These are phyloP conservation scores for Alouatta palliata DNA, from an alignment of 2,113 vertebrate species.

Conservation along the genomic window DNA sequence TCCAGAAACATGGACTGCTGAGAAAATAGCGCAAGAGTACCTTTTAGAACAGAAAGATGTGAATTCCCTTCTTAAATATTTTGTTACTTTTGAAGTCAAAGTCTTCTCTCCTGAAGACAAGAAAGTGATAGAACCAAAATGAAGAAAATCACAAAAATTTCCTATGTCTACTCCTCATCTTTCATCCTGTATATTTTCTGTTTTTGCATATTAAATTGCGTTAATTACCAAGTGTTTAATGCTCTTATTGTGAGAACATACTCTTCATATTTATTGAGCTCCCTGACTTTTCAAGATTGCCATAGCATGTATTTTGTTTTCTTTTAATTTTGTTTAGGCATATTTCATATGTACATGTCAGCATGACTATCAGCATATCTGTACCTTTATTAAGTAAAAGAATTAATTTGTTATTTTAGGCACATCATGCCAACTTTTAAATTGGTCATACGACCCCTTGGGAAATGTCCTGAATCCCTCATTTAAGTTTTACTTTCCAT, in stretches of 20 bases:
- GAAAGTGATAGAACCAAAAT: slow-evolving; percentile 86
- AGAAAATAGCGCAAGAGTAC: slow-evolving; percentile 93
- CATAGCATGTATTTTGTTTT: slow-evolving; percentile 40
- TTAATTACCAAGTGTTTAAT: not conserved
- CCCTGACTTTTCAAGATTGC: not conserved
- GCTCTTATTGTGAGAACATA: not conserved
- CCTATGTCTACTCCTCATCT: not conserved
- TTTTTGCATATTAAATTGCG: slow-evolving; percentile 47
- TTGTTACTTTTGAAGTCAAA: slow-evolving; percentile 90
- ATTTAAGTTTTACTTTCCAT: not conserved
- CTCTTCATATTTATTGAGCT: slow-evolving; percentile 44
- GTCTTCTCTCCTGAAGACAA: slow-evolving; percentile 82
- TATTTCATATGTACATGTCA: not conserved
- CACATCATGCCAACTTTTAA: not conserved
- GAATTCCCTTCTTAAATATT: slow-evolving; percentile 89
- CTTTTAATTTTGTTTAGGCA: slow-evolving; percentile 13
- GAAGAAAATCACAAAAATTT: slow-evolving; percentile 74
- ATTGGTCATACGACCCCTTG: not conserved
- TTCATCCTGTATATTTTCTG: not conserved
- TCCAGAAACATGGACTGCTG: slow-evolving; percentile 90
- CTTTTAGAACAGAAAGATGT: slow-evolving; percentile 90
- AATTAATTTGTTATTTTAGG: slow-evolving; percentile 4
- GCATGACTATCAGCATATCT: not conserved
- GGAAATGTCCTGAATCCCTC: not conserved
- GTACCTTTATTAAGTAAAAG: slow-evolving; percentile 19